phyloP scores from a whole-genome alignment of 1,140 invertebrate species.

The Brachionus rubens region DNA sequence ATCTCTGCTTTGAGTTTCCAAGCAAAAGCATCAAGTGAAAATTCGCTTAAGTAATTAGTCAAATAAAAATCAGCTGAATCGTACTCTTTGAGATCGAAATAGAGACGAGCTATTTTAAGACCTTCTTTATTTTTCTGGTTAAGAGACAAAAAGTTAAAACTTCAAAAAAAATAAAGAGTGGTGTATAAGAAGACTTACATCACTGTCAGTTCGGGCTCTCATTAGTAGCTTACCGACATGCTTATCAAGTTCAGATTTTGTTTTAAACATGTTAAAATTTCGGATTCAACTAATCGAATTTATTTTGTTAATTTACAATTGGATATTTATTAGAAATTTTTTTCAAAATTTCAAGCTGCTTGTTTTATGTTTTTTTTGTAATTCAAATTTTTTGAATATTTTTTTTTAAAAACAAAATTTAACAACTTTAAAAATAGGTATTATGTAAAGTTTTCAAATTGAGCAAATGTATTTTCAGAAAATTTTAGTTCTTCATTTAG shows the following conservation, averaged over 20 bases:
- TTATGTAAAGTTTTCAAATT: too few relatives aligned
- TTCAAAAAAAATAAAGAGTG: neutral
- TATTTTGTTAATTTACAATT: neutral
- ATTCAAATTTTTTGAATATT: too few relatives aligned
- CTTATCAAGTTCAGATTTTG: slow-evolving; percentile 25
- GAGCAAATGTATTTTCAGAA: too few relatives aligned
- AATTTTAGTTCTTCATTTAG: too few relatives aligned
- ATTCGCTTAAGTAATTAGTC: slow-evolving; percentile 35
- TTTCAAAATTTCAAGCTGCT: too few relatives aligned
- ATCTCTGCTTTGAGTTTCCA: slow-evolving; percentile 42
- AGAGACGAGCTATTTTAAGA: slow-evolving; percentile 29
- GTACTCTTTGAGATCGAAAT: slow-evolving; percentile 39
- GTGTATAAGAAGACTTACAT: neutral
- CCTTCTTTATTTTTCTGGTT: slow-evolving; percentile 39
- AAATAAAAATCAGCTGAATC: slow-evolving; percentile 21
- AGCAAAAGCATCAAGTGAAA: slow-evolving; percentile 4
- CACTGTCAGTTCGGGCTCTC: slow-evolving; percentile 6
- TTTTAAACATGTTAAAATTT: slow-evolving; percentile 5
- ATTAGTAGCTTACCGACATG: slow-evolving; percentile 30
- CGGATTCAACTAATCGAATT: neutral
- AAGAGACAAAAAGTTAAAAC: neutral
- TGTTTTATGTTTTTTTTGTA: too few relatives aligned
- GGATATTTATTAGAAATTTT: neutral
- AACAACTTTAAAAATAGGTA: too few relatives aligned
- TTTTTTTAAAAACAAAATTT: too few relatives aligned